Conservation (phyloP, 1,140 invertebrate species). For the Metopolophium dirhodum region DNA sequence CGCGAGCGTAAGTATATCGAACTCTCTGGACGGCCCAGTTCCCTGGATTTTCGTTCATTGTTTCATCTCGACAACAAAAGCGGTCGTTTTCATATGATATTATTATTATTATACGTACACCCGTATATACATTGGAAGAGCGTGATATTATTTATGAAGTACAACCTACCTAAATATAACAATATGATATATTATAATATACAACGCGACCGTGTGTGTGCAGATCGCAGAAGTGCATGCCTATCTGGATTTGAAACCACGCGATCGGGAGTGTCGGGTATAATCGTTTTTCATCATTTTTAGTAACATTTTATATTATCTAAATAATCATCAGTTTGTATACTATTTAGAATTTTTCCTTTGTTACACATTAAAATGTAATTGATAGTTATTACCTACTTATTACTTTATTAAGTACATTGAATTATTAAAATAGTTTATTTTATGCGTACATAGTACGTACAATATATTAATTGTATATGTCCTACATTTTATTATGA, state of each 20-base stretch:
- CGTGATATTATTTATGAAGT: not conserved
- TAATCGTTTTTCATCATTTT: not conserved
- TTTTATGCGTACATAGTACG: too few species aligned
- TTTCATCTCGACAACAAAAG: not conserved
- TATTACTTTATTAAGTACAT: not conserved
- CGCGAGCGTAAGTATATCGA: not conserved
- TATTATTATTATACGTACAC: not conserved
- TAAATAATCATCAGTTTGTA: not conserved
- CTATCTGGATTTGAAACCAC: too few species aligned
- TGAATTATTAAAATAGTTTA: too few species aligned
- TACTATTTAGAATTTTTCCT: too few species aligned
- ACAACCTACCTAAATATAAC: not conserved
- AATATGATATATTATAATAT: not conserved
- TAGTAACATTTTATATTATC: not conserved
- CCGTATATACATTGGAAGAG: not conserved
- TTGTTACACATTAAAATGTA: too few species aligned
- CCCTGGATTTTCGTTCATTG: slow-evolving; percentile 10
- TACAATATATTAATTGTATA: too few species aligned
- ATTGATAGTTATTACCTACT: too few species aligned
- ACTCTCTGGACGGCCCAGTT: slow-evolving; percentile 25
- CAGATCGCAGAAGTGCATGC: too few species aligned
- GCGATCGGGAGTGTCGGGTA: not conserved
- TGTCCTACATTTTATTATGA: too few species aligned
- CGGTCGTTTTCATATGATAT: not conserved
- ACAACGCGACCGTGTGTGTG: too few species aligned